A percentile compares a stretch with the other conserved stretches of the same genome.
These are phyloP conservation scores for Buceros bicornis DNA, from an alignment of 2,797 vertebrate genomes.

Conservation along the genomic window DNA sequence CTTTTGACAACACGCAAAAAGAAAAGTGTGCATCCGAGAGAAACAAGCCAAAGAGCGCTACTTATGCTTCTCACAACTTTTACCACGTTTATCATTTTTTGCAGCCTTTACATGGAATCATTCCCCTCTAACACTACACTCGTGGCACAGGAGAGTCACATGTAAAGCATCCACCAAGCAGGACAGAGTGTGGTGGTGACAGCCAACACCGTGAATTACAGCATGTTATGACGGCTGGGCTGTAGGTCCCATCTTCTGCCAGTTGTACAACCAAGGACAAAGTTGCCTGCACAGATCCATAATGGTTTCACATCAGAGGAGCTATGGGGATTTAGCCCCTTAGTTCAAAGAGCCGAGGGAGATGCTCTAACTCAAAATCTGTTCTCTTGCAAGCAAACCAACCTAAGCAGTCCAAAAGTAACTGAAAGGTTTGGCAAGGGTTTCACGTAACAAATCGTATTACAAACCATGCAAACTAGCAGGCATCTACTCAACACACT, in stretches of 20 bases:
- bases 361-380: neutral
- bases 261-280: neutral
- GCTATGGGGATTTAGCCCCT: neutral
- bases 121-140: neutral
- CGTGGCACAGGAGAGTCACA: neutral
- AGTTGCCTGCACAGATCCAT: neutral
- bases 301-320: neutral
- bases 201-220: neutral
- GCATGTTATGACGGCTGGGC: fast-evolving
- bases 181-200: fast-evolving
- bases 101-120: neutral
- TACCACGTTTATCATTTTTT: neutral
- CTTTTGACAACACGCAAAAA: neutral
- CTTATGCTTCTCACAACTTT: neutral
- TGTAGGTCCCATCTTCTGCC: neutral
- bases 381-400: neutral
- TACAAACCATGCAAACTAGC: neutral
- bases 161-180: fast-evolving
- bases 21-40: neutral
- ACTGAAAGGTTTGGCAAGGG: neutral
- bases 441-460: neutral
- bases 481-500: neutral
- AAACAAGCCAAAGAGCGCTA: neutral
- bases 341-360: neutral
- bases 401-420: neutral